Evolutionary conservation across 2,797 vertebrate genomes (phyloP), one percentile per base, ranked within the genome.

Genomic region (Myripristis jacobus): DNA sequence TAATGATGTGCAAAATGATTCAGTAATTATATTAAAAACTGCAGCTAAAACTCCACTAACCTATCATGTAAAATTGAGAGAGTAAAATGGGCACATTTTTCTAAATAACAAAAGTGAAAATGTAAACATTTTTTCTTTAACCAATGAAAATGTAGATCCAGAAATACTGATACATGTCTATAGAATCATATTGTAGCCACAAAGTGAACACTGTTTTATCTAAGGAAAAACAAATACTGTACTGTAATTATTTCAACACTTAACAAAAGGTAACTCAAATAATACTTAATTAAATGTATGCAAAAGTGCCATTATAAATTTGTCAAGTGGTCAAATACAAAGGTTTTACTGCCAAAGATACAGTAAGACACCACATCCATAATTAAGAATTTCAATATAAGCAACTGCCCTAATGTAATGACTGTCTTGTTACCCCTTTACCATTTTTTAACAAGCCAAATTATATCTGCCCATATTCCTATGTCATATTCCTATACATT

Each of bases 311-410:
- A 52, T 50, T 71, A 34, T 13, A 62, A 5, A 58, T 44, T 31
- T 67, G 16, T 67, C 6, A 55, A 84, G 68, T 77, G 76, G 56
- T 79, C 60, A 71, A 81, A 75, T 71, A 18, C 29, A 75, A 25
- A 21, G 15, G 18, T 16, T 21, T 15, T 48, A 9, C 24, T 51
- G 62, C 38, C 8, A 44, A 55, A 62, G 4, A 11, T 56, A 47
- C 41, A 62, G 15, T 21, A 41, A 31, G 22, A 29, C 16, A 57
- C 21, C 63, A 25, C 9, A 36, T 8, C 44, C 18, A 69, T 16
- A 16, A 48, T 15, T 29, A 47, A n/a, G 3, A 46, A 75, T 75
- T 54, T 52, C 38, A 71, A 25, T 64, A 53, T 50, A 27, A 11
- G 70, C 5, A 41, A 44, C 0, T 46, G 10, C 16, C 7, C 5